A percentile compares a stretch with the other conserved stretches of the same genome.
These are phyloP conservation scores for Lipophrys pholis DNA, from an alignment of 2,113 vertebrate species.

Conservation along the genomic window DNA sequence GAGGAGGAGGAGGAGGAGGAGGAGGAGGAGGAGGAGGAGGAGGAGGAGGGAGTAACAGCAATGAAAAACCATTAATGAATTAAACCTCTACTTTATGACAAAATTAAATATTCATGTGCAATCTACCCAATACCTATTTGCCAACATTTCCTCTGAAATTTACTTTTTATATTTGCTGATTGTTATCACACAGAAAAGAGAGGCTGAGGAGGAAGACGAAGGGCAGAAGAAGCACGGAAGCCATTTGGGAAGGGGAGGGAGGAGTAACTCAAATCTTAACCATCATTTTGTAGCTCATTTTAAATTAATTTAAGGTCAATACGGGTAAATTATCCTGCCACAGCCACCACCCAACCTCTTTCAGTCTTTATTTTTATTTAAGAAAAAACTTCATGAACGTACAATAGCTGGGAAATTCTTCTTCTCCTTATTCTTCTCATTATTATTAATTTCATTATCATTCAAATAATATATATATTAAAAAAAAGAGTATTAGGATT, in stretches of 20 bases:
- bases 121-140: conserved; percentile 80
- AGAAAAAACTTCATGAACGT: conserved; percentile 28
- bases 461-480: too few species aligned
- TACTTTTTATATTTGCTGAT: conserved; percentile 84
- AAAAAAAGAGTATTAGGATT: too few species aligned
- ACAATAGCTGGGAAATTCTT: conserved; percentile 4
- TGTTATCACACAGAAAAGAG: conserved; percentile 71
- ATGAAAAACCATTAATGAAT: conserved; percentile 72
- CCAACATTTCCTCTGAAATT: conserved; percentile 83
- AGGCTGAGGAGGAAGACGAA: not conserved
- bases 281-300: conserved; percentile 80
- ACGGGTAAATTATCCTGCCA: conserved; percentile 72
- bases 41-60: conserved; percentile 54
- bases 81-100: conserved; percentile 79
- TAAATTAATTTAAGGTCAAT: conserved; percentile 80
- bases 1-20: conserved; percentile 12
- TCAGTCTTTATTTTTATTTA: conserved; percentile 38
- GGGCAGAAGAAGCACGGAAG: conserved; percentile 15
- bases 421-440: not conserved
- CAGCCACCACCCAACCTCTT: conserved; percentile 30
- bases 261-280: conserved; percentile 59
- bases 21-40: conserved; percentile 4
- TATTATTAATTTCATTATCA: too few species aligned
- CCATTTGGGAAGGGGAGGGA: not conserved
- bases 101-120: conserved; percentile 85